Conservation (phyloP, 2,888 invertebrate genomes). For the Caenorhabditis virilis region DNA sequence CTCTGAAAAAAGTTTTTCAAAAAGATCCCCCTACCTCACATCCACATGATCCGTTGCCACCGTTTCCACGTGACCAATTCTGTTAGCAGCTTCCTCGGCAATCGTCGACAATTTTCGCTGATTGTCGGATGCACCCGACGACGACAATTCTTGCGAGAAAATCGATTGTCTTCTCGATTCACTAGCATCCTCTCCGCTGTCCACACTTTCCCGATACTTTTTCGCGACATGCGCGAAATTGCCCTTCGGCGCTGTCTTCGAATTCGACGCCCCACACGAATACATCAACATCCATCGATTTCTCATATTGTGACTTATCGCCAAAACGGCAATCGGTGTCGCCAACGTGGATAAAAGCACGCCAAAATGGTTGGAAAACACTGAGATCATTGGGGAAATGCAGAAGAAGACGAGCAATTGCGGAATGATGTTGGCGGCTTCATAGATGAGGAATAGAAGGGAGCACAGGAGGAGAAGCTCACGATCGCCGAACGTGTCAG, state of each 20-base stretch:
- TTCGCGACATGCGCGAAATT: conserved; percentile 30
- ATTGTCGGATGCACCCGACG: conserved; percentile 2
- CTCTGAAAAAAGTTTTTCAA: too few species aligned
- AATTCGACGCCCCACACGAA: conserved; percentile 8
- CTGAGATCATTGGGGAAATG: conserved; percentile 24
- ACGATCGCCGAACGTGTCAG: conserved; percentile 27
- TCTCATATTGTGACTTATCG: conserved; percentile 17
- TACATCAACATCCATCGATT: conserved; percentile 13
- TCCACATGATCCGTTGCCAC: too few species aligned
- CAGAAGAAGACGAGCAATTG: conserved; percentile 21
- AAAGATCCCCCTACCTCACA: too few species aligned
- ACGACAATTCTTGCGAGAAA: conserved; percentile 10
- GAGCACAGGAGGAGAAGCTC: conserved; percentile 28
- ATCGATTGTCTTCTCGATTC: conserved; percentile 14
- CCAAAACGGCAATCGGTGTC: conserved; percentile 27
- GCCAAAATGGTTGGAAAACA: conserved; percentile 23
- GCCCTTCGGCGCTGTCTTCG: conserved; percentile 14
- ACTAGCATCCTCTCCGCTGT: conserved; percentile 2
- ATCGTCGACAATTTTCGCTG: conserved; percentile 24
- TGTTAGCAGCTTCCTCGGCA: conserved; percentile 23
- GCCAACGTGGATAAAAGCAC: conserved; percentile 27
- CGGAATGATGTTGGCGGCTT: conserved; percentile 9
- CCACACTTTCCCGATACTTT: conserved; percentile 19
- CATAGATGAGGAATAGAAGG: conserved; percentile 26
- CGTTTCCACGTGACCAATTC: too few species aligned